Conservation (phyloP, 2,797 vertebrate genomes). For the Lepus oiostolus region DNA sequence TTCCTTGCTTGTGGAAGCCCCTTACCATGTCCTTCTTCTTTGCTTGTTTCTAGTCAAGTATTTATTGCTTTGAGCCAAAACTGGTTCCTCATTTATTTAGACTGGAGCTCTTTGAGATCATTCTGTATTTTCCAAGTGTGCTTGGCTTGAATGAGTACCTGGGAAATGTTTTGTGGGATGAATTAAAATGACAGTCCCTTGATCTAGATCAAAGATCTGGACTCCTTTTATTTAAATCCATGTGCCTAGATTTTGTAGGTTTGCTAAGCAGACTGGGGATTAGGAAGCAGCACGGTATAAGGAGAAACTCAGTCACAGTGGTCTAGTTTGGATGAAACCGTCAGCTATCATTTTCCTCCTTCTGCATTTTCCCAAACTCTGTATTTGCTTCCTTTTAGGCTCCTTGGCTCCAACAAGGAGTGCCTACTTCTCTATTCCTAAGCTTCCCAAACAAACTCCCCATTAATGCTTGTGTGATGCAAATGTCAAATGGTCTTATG, state of each 20-base stretch:
- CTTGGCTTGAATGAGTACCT: conserved; percentile 4
- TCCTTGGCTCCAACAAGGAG: neutral
- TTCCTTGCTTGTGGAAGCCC: neutral
- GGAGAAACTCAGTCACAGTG: neutral
- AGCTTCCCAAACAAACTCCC: conserved; percentile 73
- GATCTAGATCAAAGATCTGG: neutral
- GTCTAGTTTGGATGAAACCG: neutral
- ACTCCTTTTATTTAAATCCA: neutral
- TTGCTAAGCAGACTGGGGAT: neutral
- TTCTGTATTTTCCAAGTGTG: neutral
- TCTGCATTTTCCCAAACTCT: rapidly evolving
- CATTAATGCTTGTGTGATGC: conserved; percentile 74
- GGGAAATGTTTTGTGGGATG: neutral
- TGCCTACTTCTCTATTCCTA: conserved; percentile 50
- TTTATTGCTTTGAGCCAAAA: neutral
- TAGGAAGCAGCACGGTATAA: neutral
- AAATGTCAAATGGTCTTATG: conserved; percentile 71
- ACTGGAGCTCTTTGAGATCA: neutral
- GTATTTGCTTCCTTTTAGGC: neutral
- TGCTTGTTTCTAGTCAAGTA: neutral
- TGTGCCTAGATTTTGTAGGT: neutral
- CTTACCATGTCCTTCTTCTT: neutral
- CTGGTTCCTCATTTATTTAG: neutral
- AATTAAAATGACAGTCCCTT: neutral
- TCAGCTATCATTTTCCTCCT: neutral